Percentiles rank a stretch among this genome's conserved stretches.
These are phyloP conservation scores for Carposina sasakii DNA, from an alignment of 1,140 invertebrate genomes.

Conservation along the genomic window DNA sequence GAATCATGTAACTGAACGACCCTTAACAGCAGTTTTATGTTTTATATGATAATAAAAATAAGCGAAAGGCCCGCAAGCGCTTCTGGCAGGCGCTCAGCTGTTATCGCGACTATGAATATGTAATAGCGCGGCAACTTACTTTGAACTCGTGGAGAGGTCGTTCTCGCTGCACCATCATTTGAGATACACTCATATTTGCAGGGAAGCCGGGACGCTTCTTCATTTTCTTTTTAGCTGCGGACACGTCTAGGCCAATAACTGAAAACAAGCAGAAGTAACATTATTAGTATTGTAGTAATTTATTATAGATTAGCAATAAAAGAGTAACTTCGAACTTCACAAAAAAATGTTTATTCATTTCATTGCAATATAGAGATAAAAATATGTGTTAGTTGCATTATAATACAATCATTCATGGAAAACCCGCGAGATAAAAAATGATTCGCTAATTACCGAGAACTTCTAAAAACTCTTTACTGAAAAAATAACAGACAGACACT, in stretches of 20 bases:
- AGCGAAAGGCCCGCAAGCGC: conserved; percentile 16
- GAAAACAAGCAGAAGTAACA: conserved; percentile 32
- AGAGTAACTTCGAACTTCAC: too few species aligned
- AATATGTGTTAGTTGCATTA: too few species aligned
- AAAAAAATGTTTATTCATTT: too few species aligned
- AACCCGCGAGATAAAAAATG: too few species aligned
- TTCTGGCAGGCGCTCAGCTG: conserved; percentile 38
- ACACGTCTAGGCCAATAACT: conserved; percentile 65
- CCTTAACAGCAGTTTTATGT: too few species aligned
- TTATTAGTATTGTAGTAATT: too few species aligned
- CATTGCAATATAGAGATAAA: too few species aligned
- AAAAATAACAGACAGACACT: too few species aligned
- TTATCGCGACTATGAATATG: conserved; percentile 51
- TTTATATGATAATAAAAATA: conserved; percentile 6
- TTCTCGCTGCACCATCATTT: conserved; percentile 78
- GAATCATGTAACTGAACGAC: background rate
- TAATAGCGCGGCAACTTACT: conserved; percentile 35
- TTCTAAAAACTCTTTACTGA: too few species aligned
- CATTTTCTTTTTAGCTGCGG: conserved; percentile 76
- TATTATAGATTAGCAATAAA: too few species aligned
- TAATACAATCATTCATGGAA: too few species aligned
- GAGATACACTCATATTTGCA: conserved; percentile 77
- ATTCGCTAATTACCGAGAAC: too few species aligned
- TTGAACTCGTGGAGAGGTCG: conserved; percentile 54
- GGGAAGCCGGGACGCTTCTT: conserved; percentile 75